Evolutionary conservation across 1,140 invertebrate genomes (phyloP), one percentile per base, ranked within the genome.

Genomic region (Hetaerina americana): DNA sequence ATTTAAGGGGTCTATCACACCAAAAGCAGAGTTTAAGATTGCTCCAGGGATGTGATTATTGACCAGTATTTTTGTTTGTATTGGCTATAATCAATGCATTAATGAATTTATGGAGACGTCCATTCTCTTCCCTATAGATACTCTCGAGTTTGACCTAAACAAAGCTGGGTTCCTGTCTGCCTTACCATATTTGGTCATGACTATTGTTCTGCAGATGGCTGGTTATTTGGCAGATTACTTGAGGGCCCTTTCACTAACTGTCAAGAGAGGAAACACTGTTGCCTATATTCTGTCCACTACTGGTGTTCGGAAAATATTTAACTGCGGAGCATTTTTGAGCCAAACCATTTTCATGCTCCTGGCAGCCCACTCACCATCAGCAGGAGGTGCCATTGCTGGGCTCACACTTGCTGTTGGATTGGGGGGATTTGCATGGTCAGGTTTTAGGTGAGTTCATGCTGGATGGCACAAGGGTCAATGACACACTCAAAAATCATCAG

Each of bases 371-470:
- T 80, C 89, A 0, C 80, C 85, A 57, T 86, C 87, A 22, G 83
- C 89, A 15, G 82, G 81, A 0, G 85, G 86, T 67, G 90, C 90
- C 28, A 85, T 95, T 15, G 81, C 87, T 0, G 94, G 87, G 78
- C 83, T 97, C 6, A 92, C 91, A 0, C 85, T 94, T 70, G 92
- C 93, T 22, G 92, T 95, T 10, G 93, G 93, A 0, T 82, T 95
- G 12, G 92, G 93, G 27, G 94, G 92, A 0, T 94, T 95, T 78
- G 91, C 93, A 6, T 94, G 92, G 90, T 89, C 91, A 18, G 94
- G 92, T 68, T 95, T 92, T 78, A 89, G 89, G 90, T 91, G 82
- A 79, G 76, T 40, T 26, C n/a, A n/a, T n/a, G n/a, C n/a, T n/a
- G n/a, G n/a, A n/a, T n/a, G n/a, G n/a, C n/a, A n/a, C n/a, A n/a